phyloP scores from a whole-genome alignment of 2,797 vertebrate genomes.

The Platyrinchus mystaceus region DNA sequence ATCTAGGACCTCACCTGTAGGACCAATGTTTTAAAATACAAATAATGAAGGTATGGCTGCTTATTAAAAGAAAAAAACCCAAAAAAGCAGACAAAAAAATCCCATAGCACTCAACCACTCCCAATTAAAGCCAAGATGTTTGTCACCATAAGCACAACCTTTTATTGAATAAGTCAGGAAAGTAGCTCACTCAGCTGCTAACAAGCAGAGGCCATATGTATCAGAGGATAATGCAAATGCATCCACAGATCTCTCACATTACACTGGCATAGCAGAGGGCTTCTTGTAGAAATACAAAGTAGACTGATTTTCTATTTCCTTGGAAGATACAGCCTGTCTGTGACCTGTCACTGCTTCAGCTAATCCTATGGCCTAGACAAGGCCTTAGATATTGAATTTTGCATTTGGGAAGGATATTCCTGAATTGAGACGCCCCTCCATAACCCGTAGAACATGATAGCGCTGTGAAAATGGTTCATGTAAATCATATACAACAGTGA shows the following conservation, averaged over 20 bases:
- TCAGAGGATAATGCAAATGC: neutral
- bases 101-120: neutral
- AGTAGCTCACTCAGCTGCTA: neutral
- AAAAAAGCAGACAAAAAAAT: neutral
- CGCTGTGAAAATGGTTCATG: rapidly evolving
- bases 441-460: neutral
- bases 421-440: neutral
- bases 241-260: neutral
- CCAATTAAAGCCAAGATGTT: neutral
- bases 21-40: neutral
- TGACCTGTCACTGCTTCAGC: neutral
- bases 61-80: neutral
- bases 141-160: neutral
- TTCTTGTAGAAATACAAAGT: neutral
- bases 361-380: neutral
- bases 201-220: neutral
- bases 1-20: neutral
- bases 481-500: neutral
- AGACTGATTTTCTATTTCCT: neutral
- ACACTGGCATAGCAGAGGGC: neutral
- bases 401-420: neutral
- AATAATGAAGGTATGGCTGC: neutral
- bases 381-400: neutral
- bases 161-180: neutral
- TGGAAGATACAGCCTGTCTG: neutral